Evolutionary conservation across 2,888 invertebrate species (phyloP).

Genomic region (Lepidochrysops patricia): DNA sequence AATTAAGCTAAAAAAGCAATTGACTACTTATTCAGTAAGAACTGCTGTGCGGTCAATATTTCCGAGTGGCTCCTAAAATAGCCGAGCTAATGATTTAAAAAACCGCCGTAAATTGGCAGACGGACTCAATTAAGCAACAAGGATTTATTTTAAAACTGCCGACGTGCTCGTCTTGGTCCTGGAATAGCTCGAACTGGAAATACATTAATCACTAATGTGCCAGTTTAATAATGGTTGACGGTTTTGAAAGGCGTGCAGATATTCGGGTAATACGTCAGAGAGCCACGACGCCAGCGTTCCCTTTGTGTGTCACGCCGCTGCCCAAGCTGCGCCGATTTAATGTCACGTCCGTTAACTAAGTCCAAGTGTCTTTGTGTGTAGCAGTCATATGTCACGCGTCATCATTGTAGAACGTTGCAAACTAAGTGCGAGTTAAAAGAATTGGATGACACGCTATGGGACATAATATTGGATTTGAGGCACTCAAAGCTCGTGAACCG

Average conservation of each 20-base stretch:
- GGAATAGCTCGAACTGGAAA: slow-evolving; percentile 15
- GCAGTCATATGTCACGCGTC: neutral
- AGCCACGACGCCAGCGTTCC: slow-evolving; percentile 17
- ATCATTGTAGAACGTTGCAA: neutral
- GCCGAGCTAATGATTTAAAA: neutral
- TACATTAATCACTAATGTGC: slow-evolving; percentile 29
- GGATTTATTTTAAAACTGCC: slow-evolving; percentile 12
- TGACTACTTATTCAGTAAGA: neutral
- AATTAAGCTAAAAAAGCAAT: neutral
- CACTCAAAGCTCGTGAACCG: too few species aligned
- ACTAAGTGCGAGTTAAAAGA: too few species aligned
- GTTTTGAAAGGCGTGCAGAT: slow-evolving; percentile 56
- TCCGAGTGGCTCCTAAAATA: neutral
- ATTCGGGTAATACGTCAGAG: slow-evolving; percentile 30
- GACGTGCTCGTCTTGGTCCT: neutral
- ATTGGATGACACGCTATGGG: too few species aligned
- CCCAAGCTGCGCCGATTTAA: neutral
- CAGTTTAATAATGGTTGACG: slow-evolving; percentile 56
- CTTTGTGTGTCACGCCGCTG: slow-evolving; percentile 18
- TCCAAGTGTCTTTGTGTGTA: neutral
- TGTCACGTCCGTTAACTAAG: neutral
- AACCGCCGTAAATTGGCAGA: slow-evolving; percentile 12
- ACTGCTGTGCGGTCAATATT: neutral
- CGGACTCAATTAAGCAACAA: neutral
- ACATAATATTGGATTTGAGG: too few species aligned